phyloP scores from a whole-genome alignment of 2,888 invertebrate genomes.

The Hirtodrosophila trivittata region DNA sequence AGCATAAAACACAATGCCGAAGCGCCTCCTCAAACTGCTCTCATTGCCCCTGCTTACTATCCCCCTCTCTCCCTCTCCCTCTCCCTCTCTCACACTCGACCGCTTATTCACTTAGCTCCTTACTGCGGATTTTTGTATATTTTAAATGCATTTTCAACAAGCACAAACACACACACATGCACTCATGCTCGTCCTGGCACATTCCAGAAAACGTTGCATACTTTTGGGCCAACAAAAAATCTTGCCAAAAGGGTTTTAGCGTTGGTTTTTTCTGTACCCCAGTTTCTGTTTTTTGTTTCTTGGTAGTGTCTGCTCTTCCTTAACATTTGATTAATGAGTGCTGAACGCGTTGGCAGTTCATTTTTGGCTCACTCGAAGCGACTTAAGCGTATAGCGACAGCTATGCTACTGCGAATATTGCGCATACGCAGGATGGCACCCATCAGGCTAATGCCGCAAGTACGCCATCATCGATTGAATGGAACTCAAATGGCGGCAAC shows the following conservation, averaged over 20 bases:
- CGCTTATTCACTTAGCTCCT: slow-evolving; percentile 73
- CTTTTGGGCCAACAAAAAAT: slow-evolving; percentile 53
- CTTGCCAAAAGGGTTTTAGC: slow-evolving; percentile 52
- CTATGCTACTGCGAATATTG: slow-evolving; percentile 45
- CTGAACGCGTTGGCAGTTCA: slow-evolving; percentile 67
- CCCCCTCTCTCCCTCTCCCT: neutral
- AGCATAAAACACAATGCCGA: slow-evolving; percentile 73
- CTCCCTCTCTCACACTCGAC: slow-evolving; percentile 17
- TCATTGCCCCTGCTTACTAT: slow-evolving; percentile 41
- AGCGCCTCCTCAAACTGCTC: slow-evolving; percentile 60
- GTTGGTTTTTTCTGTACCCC: slow-evolving; percentile 19
- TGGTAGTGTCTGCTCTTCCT: slow-evolving; percentile 60
- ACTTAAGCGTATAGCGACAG: slow-evolving; percentile 31
- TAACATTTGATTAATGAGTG: slow-evolving; percentile 79
- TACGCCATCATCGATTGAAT: slow-evolving; percentile 52
- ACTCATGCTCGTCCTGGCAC: slow-evolving; percentile 2
- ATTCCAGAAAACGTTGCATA: slow-evolving; percentile 48
- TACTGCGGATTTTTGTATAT: slow-evolving; percentile 70
- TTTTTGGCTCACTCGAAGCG: slow-evolving; percentile 52
- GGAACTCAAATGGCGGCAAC: slow-evolving; percentile 8
- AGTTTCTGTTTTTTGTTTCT: slow-evolving; percentile 11
- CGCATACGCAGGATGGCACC: slow-evolving; percentile 62
- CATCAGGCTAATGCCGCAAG: slow-evolving; percentile 35
- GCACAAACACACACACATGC: slow-evolving; percentile 10
- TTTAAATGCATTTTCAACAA: slow-evolving; percentile 78